phyloP scores from a whole-genome alignment of 2,797 vertebrate species.

The Bryconaethiops microstoma region DNA sequence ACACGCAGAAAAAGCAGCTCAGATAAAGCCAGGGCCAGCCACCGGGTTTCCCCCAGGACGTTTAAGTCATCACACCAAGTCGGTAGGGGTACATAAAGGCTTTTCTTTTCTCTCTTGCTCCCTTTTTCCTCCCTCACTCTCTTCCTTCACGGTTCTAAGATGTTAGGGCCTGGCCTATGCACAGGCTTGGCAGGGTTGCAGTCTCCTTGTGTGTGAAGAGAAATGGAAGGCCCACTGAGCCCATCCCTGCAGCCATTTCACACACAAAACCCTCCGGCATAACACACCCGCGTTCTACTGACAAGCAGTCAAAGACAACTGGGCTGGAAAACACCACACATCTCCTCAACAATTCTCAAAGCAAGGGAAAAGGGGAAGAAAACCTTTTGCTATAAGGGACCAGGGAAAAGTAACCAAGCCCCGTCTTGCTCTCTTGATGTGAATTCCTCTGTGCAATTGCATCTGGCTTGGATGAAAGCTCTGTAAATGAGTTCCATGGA shows the following conservation, averaged over 20 bases:
- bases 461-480: constrained; percentile 39
- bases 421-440: constrained; percentile 16
- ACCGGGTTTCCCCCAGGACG: constrained; percentile 61
- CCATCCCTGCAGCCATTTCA: constrained; percentile 30
- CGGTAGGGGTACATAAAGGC: constrained; percentile 45
- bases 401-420: constrained; percentile 21
- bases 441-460: constrained; percentile 37
- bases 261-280: constrained; percentile 7
- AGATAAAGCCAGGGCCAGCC: constrained; percentile 20
- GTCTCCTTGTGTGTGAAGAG: constrained; percentile 29
- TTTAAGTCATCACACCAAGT: constrained; percentile 60
- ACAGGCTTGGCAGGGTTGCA: constrained; percentile 41
- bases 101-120: constrained; percentile 36
- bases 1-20: constrained; percentile 21
- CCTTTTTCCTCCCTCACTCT: constrained; percentile 23
- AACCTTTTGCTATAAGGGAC: constrained; percentile 21
- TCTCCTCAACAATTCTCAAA: constrained; percentile 36
- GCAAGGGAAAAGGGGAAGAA: constrained; percentile 22
- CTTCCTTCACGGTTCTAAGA: constrained; percentile 16
- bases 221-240: constrained; percentile 20
- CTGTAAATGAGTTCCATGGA: constrained; percentile 41
- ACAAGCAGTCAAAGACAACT: constrained; percentile 35
- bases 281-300: constrained; percentile 9
- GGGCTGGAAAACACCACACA: constrained; percentile 39
- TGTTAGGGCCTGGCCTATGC: constrained; percentile 16